Evolutionary conservation across 2,113 vertebrate species (phyloP), one percentile per base, ranked within the genome.

Genomic region (Benitochromis conjunctus): DNA sequence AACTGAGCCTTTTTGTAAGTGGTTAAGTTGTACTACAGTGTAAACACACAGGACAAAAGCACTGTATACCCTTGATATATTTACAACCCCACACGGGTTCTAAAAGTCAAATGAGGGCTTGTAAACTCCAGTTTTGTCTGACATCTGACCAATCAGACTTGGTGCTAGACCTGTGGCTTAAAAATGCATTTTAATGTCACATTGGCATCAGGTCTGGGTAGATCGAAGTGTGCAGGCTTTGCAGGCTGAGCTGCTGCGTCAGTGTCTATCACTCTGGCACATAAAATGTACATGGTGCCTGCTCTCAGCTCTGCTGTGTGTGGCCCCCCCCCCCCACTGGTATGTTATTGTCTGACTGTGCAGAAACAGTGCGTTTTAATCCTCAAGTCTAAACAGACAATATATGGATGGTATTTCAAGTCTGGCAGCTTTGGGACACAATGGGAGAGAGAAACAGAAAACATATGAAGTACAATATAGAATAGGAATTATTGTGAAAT

Each of bases 271-370:
- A 85, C 3, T 18, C 5, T 71, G 78, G 78, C 76, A 90, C 87
- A 83, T 80, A 83, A 80, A 34, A 80, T 92, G 92, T 92, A 89
- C 31, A 74, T 71, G 57, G 57, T 54, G 29, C 7, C 55, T 54
- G 51, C 16, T 46, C 56, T 82, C 26, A 81, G 81, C 36, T 77
- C 46, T 74, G 51, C 74, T 82, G 43, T 56, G 29, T 46, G 86
- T 56, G 62, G 78, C 56, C 83, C 84, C 87, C 58, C 8, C 56
- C 83, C 84, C 87, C 58, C 8, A 51, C 29, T 80, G 82, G 80
- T 88, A 86, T 93, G 91, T 93, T 91, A 90, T 85, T 90, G 87
- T 86, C 81, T 82, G 84, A 80, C 82, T 34, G 10, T 54, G 76
- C 58, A 80, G 58, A 84, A 21, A 87, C 13, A 53, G 19, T 57